phyloP scores from a whole-genome alignment of 2,113 vertebrate genomes.

The Urocolius indicus region DNA sequence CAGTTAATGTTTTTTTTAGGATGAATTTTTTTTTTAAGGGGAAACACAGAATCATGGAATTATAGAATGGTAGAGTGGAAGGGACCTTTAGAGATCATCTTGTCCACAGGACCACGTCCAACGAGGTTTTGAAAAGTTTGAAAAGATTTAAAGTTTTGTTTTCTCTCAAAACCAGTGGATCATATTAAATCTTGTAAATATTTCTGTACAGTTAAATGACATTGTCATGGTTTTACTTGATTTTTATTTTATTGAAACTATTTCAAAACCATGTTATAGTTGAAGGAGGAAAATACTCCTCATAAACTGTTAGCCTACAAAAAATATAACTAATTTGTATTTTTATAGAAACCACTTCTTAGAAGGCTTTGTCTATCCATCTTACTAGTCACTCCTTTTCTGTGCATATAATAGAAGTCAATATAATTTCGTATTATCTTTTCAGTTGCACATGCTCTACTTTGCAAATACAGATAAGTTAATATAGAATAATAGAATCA shows the following conservation, averaged over 20 bases:
- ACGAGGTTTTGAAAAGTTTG: too few species aligned
- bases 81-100: too few species aligned
- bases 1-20: neutral
- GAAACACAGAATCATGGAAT: too few species aligned
- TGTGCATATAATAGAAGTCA: neutral
- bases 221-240: neutral
- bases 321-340: neutral
- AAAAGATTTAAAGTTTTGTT: neutral
- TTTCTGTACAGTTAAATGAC: neutral
- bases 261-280: neutral
- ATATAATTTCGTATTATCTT: neutral
- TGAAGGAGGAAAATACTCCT: neutral
- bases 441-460: neutral
- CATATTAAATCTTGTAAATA: neutral
- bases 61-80: too few species aligned
- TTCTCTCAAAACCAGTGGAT: neutral
- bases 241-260: neutral
- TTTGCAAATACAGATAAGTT: neutral
- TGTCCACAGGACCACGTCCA: too few species aligned
- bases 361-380: neutral
- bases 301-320: neutral
- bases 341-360: neutral
- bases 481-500: too few species aligned
- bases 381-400: neutral
- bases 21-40: too few species aligned